A percentile compares a stretch with the other conserved stretches of the same genome.
phyloP scores from a whole-genome alignment of 2,888 invertebrate species.

The Eupithecia abbreviata region DNA sequence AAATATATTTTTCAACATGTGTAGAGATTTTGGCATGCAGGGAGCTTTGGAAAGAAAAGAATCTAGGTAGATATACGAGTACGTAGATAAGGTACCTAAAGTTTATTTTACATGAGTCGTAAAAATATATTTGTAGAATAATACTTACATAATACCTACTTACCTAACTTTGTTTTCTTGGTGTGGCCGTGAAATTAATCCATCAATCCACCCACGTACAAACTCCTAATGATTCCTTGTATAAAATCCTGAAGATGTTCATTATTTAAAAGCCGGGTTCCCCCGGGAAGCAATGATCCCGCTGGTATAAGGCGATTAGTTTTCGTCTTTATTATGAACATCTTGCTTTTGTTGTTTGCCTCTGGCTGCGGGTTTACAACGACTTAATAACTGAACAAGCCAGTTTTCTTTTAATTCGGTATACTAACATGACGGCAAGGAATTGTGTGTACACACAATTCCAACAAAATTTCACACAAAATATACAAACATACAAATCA shows the following conservation, averaged over 20 bases:
- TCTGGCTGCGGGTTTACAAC: constrained; percentile 5
- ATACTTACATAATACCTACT: too few relatives aligned
- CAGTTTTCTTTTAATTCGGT: background rate
- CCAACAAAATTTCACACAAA: too few relatives aligned
- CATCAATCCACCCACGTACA: background rate
- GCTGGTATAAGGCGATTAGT: constrained; percentile 65
- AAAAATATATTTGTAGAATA: too few relatives aligned
- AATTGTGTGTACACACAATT: background rate
- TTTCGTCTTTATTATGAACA: constrained; percentile 56
- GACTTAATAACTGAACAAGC: background rate
- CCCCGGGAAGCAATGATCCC: constrained; percentile 58
- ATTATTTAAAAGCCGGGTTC: constrained; percentile 46
- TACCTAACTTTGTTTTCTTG: too few relatives aligned
- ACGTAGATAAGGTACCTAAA: too few relatives aligned
- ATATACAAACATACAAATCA: too few relatives aligned
- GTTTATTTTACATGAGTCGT: too few relatives aligned
- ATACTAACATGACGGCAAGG: background rate
- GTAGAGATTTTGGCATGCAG: too few relatives aligned
- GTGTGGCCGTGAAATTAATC: too few relatives aligned
- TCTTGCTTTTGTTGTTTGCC: constrained; percentile 43
- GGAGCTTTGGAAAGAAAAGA: background rate
- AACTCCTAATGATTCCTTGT: background rate
- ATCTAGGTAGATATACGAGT: background rate
- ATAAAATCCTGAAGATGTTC: constrained; percentile 1
- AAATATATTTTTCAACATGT: too few relatives aligned